A percentile compares a stretch with the other conserved stretches of the same genome.
Conservation (phyloP, 2,888 invertebrate species). For the Pseudanteris insignis region DNA sequence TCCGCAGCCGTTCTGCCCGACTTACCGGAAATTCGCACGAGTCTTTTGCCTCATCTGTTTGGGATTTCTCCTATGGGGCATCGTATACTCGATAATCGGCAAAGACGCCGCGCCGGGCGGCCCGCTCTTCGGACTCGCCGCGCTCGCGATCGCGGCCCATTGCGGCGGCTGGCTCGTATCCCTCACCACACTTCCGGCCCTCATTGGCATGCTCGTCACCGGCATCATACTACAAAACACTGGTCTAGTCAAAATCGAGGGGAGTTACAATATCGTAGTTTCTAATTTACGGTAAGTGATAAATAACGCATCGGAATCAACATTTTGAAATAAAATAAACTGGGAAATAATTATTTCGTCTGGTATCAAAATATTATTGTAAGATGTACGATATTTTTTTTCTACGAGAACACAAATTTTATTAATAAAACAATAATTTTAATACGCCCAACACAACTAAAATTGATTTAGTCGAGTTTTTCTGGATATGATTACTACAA, state of each 20-base stretch:
- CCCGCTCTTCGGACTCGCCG: constrained; percentile 80
- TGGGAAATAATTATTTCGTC: no score
- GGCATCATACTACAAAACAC: constrained; percentile 81
- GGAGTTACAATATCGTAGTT: constrained; percentile 73
- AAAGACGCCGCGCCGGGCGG: constrained; percentile 85
- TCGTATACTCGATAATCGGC: constrained; percentile 80
- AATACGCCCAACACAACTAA: no score
- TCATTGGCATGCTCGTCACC: constrained; percentile 87
- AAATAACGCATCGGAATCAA: not conserved
- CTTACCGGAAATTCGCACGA: constrained; percentile 84
- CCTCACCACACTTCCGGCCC: constrained; percentile 81
- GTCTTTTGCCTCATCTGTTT: constrained; percentile 77
- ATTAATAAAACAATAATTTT: no score
- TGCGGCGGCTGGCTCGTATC: constrained; percentile 85
- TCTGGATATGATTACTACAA: no score
- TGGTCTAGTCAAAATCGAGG: constrained; percentile 77
- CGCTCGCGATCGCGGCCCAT: constrained; percentile 79
- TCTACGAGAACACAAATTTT: no score
- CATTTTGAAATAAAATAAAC: not conserved
- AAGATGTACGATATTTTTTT: no score
- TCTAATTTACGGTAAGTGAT: constrained; percentile 74
- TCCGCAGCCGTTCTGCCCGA: constrained; percentile 86
- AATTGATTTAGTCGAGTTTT: no score
- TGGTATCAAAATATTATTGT: not conserved
- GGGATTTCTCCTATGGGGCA: constrained; percentile 79